These are phyloP conservation scores for Lasioglossum figueresi DNA, from an alignment of 2,888 invertebrate genomes.

Conservation along the genomic window DNA sequence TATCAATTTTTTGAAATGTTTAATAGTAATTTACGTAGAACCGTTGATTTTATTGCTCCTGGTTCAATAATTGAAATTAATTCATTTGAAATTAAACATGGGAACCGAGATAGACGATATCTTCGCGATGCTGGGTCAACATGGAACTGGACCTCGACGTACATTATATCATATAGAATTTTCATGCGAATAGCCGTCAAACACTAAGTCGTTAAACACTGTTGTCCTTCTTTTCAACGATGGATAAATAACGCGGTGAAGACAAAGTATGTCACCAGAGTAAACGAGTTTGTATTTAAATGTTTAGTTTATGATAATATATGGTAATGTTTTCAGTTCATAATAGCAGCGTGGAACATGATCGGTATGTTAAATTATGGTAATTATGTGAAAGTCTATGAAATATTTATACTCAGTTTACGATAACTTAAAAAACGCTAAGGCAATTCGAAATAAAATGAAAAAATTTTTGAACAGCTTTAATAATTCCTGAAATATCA, in stretches of 20 bases:
- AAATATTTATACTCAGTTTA: not conserved
- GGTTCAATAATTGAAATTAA: too few relatives aligned
- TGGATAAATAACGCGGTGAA: not conserved
- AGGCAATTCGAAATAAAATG: not conserved
- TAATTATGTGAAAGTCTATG: not conserved
- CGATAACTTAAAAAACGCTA: not conserved
- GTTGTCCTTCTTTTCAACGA: not conserved
- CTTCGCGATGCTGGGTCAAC: not conserved
- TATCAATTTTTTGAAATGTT: too few relatives aligned
- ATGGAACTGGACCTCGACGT: not conserved
- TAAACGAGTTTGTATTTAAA: not conserved
- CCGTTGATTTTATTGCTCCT: too few relatives aligned
- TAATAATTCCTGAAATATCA: not conserved
- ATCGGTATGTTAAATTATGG: not conserved
- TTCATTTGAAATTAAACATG: too few relatives aligned
- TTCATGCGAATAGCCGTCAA: not conserved
- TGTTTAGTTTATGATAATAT: not conserved
- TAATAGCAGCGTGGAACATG: not conserved
- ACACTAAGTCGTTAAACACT: not conserved
- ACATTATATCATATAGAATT: not conserved
- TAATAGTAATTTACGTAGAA: too few relatives aligned
- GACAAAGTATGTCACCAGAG: not conserved
- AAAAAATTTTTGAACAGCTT: not conserved
- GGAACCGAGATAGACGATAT: not conserved
- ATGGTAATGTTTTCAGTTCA: not conserved